phyloP scores from a whole-genome alignment of 1,140 invertebrate species.

The Magallana angulata region DNA sequence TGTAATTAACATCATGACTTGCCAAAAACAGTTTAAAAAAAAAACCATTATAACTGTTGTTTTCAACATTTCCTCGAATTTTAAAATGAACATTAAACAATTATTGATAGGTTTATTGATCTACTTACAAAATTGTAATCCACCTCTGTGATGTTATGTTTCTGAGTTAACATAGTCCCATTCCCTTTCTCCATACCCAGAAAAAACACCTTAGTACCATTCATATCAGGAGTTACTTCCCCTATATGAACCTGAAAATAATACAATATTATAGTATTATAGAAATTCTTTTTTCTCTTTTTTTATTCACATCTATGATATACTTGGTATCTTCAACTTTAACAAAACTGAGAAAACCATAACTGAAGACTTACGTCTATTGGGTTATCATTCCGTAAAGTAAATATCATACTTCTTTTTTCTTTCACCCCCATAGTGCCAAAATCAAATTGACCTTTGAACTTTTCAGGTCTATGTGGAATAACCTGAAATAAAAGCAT shows the following conservation, averaged over 20 bases:
- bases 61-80: too few species aligned
- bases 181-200: constrained; percentile 86
- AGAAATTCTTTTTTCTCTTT: too few species aligned
- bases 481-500: constrained; percentile 72
- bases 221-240: constrained; percentile 85
- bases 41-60: too few species aligned
- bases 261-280: neutral
- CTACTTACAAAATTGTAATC: constrained; percentile 55
- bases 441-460: constrained; percentile 85
- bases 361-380: constrained; percentile 82
- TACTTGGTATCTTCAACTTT: too few species aligned
- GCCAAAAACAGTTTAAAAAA: too few species aligned
- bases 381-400: constrained; percentile 88
- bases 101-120: neutral
- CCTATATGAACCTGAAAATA: constrained; percentile 81
- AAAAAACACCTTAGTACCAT: constrained; percentile 85
- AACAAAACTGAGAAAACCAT: neutral
- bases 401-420: constrained; percentile 85
- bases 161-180: constrained; percentile 79
- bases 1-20: too few species aligned
- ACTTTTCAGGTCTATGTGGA: constrained; percentile 80
- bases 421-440: constrained; percentile 87
- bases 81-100: too few species aligned
- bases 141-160: constrained; percentile 81
- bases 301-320: too few species aligned